phyloP scores from a whole-genome alignment of 2,113 vertebrate genomes.

The Rhinolophus sinicus region DNA sequence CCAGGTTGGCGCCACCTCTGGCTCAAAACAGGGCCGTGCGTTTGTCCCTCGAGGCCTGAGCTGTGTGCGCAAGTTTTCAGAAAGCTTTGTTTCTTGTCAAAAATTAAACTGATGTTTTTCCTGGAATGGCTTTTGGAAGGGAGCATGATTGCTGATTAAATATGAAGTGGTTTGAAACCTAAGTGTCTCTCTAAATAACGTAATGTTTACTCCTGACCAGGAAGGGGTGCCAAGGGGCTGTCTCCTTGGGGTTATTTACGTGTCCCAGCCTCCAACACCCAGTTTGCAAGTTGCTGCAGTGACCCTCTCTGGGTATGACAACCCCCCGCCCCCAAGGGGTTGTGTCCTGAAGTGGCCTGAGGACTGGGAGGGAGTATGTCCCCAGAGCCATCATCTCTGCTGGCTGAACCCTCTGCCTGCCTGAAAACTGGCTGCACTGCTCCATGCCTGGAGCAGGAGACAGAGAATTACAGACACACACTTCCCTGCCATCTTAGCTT shows the following conservation, averaged over 20 bases:
- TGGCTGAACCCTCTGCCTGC: neutral
- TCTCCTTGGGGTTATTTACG: constrained; percentile 23
- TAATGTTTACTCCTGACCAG: constrained; percentile 58
- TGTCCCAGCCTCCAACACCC: neutral
- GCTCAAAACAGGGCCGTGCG: neutral
- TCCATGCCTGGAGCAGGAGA: neutral
- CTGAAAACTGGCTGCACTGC: no score
- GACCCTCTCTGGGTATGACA: neutral
- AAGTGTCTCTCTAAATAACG: constrained; percentile 73
- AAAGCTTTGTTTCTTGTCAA: constrained; percentile 67
- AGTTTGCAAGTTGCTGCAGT: neutral
- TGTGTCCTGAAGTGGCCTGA: constrained; percentile 56
- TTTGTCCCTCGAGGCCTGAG: neutral
- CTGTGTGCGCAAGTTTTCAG: neutral
- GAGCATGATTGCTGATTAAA: constrained; percentile 71
- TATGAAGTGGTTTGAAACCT: constrained; percentile 75
- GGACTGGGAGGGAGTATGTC: neutral
- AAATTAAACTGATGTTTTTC: constrained; percentile 69
- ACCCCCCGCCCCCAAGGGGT: neutral
- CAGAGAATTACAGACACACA: neutral
- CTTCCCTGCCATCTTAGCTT: neutral
- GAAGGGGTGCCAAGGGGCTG: constrained; percentile 13
- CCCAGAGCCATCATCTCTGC: neutral
- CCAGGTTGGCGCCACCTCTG: neutral
- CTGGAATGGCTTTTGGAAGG: constrained; percentile 76